These are phyloP conservation scores for Phrynocephalus versicolor DNA, from an alignment of 2,113 vertebrate genomes.

Conservation along the genomic window DNA sequence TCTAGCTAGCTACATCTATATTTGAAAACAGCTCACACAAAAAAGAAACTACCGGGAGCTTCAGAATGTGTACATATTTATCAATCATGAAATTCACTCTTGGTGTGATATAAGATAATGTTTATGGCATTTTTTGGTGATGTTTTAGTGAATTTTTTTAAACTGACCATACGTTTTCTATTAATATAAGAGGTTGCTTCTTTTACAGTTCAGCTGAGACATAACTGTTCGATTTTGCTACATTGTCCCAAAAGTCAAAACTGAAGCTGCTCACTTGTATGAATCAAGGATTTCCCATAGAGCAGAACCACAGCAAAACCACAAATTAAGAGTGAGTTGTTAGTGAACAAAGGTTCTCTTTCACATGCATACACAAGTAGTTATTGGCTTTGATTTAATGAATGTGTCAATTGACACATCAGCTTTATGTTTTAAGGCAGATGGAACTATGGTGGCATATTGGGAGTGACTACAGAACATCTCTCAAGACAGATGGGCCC, in stretches of 20 bases:
- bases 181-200: conserved; percentile 42
- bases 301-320: conserved; percentile 52
- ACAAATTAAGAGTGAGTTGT: conserved; percentile 48
- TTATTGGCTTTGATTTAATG: conserved; percentile 63
- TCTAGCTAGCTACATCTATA: neutral
- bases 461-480: conserved; percentile 61
- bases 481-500: conserved; percentile 74
- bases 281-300: conserved; percentile 43
- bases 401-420: conserved; percentile 52
- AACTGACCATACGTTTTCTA: conserved; percentile 42
- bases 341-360: conserved; percentile 50
- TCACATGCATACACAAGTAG: conserved; percentile 46
- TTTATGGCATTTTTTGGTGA: conserved; percentile 28
- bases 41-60: conserved; percentile 21
- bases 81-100: neutral
- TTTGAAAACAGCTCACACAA: conserved; percentile 1
- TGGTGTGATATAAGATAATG: conserved; percentile 29
- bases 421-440: conserved; percentile 46
- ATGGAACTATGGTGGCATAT: conserved; percentile 55
- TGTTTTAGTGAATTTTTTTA: conserved; percentile 53
- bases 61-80: conserved; percentile 20
- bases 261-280: conserved; percentile 54
- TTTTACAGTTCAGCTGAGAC: conserved; percentile 38
- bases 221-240: conserved; percentile 52
- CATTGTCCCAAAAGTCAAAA: conserved; percentile 49